Conservation (phyloP, 2,888 invertebrate species). For the Megastigmus dorsalis region DNA sequence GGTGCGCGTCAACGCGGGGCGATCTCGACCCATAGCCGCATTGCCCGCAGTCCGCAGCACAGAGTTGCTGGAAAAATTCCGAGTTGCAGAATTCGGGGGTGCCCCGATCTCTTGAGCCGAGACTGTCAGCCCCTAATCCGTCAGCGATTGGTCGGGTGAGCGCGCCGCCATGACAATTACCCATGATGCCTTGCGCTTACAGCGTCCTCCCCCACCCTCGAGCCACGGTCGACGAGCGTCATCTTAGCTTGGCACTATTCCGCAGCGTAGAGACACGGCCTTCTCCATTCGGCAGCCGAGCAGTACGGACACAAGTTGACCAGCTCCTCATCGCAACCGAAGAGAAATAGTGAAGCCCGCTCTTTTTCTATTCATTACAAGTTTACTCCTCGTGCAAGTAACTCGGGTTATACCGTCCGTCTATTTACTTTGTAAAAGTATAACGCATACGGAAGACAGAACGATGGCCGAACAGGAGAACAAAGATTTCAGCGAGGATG, state of each 20-base stretch:
- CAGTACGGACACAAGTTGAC: constrained; percentile 60
- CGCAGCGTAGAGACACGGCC: constrained; percentile 57
- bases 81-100: background rate
- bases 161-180: constrained; percentile 29
- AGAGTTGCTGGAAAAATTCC: too few species aligned
- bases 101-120: background rate
- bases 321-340: constrained; percentile 2
- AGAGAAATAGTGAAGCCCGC: constrained; percentile 4
- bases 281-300: constrained; percentile 71
- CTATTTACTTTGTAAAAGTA: too few species aligned
- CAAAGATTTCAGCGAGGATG: constrained; percentile 73
- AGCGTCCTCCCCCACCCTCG: constrained; percentile 21
- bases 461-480: constrained; percentile 66
- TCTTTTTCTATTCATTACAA: background rate
- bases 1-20: too few species aligned
- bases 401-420: too few species aligned
- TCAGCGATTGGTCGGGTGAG: constrained; percentile 54
- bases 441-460: background rate
- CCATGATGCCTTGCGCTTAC: constrained; percentile 34
- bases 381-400: too few species aligned
- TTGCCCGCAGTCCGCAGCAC: too few species aligned
- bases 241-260: constrained; percentile 14
- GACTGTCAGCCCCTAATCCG: background rate
- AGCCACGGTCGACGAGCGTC: constrained; percentile 19
- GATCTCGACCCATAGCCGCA: too few species aligned